Percentiles rank a stretch among this genome's conserved stretches.
Conservation (phyloP, 2,888 invertebrate genomes). For the Argyra leucocephala region DNA sequence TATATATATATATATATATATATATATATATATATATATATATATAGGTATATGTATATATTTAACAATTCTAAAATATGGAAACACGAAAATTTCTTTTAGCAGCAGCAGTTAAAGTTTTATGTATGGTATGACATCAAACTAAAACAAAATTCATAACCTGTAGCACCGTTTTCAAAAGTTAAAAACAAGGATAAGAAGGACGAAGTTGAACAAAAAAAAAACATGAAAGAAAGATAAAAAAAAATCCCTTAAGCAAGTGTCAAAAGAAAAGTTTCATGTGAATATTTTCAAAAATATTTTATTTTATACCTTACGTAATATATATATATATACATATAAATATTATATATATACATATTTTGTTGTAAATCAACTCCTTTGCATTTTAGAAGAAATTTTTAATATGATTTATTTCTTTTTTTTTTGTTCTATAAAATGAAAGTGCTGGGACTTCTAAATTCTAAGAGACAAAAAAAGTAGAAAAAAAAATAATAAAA, state of each 20-base stretch:
- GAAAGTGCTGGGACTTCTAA: too few species aligned
- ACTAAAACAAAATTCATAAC: conserved; percentile 7
- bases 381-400: too few species aligned
- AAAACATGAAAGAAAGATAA: conserved; percentile 19
- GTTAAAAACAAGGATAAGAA: conserved; percentile 7
- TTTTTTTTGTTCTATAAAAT: too few species aligned
- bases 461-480: too few species aligned
- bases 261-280: not conserved
- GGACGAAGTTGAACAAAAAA: conserved; percentile 17
- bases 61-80: not conserved
- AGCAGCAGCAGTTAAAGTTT: not conserved
- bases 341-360: too few species aligned
- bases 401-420: too few species aligned
- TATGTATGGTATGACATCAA: not conserved
- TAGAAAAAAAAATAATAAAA: too few species aligned
- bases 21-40: not conserved
- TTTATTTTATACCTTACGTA: too few species aligned
- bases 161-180: conserved; percentile 19
- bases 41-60: not conserved
- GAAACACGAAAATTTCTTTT: not conserved
- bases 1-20: too few species aligned
- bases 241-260: conserved; percentile 20
- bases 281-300: too few species aligned
- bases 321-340: too few species aligned
- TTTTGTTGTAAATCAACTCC: too few species aligned